Evolutionary conservation across 2,888 invertebrate species (phyloP).

Genomic region (Aspidapion aeneum): DNA sequence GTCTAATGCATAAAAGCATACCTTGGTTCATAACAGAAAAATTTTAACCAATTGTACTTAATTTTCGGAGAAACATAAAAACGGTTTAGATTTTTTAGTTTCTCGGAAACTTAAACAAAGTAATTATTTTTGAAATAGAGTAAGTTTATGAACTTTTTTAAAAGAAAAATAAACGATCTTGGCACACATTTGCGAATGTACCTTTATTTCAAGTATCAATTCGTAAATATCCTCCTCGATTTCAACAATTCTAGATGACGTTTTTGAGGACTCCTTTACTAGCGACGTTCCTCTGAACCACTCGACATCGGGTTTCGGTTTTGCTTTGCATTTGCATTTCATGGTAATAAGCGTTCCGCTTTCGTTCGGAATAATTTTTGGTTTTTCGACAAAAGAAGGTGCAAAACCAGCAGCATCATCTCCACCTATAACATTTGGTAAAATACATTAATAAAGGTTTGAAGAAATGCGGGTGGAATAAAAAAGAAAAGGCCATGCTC

Average conservation of each 20-base stretch:
- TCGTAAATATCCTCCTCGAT: conserved; percentile 85
- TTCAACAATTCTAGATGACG: conserved; percentile 72
- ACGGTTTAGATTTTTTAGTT: too few species aligned
- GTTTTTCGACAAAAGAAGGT: conserved; percentile 97
- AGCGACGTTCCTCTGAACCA: conserved; percentile 92
- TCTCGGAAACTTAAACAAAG: too few species aligned
- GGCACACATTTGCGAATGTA: conserved; percentile 41
- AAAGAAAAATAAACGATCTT: neutral
- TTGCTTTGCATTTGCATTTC: conserved; percentile 94
- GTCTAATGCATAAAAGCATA: too few species aligned
- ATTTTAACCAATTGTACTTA: neutral
- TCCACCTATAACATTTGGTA: conserved; percentile 63
- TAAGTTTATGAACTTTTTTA: conserved; percentile 4
- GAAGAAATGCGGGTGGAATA: too few species aligned
- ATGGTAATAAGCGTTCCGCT: conserved; percentile 95
- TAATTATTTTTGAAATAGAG: too few species aligned
- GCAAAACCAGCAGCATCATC: conserved; percentile 91
- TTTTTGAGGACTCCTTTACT: conserved; percentile 81
- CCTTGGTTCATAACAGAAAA: neutral
- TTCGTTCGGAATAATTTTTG: conserved; percentile 97
- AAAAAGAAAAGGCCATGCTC: conserved; percentile 47
- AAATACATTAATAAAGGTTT: too few species aligned
- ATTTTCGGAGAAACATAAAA: too few species aligned
- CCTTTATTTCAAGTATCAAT: conserved; percentile 78
- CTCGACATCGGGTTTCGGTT: conserved; percentile 90